Base-by-base conservation (phyloP, 1,140 invertebrate species). In the Euura lappo region DNA sequence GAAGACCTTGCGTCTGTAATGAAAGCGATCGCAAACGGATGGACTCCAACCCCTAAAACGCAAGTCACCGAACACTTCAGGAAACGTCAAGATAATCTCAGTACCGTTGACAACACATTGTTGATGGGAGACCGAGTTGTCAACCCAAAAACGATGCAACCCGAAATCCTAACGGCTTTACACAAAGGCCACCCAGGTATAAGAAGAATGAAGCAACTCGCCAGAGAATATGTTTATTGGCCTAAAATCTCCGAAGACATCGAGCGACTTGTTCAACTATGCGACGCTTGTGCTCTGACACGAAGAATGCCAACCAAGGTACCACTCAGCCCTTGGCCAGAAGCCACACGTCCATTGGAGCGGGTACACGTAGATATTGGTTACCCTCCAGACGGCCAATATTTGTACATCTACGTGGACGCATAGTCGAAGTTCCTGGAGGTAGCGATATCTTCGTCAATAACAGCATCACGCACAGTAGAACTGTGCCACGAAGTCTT, bases 211-310 rank as follows among this genome's bases (percentile, higher is more conserved):
- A 91, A 91, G 78, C 75, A 82, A 13, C 69, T 89, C 7, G 89
- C 89, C 4, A 73, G 89, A 64, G 79, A 78, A 60, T 86, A 88
- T 75, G 80, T 89, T 6, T 91, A 85, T 76, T 91, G 89, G 88
- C 86, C 83, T 28, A 78, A 79, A 4, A 84, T 91, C 1, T 86
- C 90, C 67, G 75, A 77, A n/a, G 86, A 90, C 5, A 84, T 88
- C 5, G 84, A 86, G 78, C 44, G 65, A 4, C 72, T 81, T 44
- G 80, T 81, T 6, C 77, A 79, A 44, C 66, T 69, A 2, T 90
- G 89, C 76, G 47, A 74, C 4, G 44, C 79, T 44, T 84, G 81
- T 45, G 72, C 71, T 46, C 64, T 73, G 45, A 69, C 65, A 1
- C 68, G 70, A 11, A 79, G 77, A 70, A 60, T 71, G 10, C 78